A percentile compares a stretch with the other conserved stretches of the same genome.
These are phyloP conservation scores for Protodeltote pygarga DNA, from an alignment of 2,888 invertebrate genomes.

Conservation along the genomic window DNA sequence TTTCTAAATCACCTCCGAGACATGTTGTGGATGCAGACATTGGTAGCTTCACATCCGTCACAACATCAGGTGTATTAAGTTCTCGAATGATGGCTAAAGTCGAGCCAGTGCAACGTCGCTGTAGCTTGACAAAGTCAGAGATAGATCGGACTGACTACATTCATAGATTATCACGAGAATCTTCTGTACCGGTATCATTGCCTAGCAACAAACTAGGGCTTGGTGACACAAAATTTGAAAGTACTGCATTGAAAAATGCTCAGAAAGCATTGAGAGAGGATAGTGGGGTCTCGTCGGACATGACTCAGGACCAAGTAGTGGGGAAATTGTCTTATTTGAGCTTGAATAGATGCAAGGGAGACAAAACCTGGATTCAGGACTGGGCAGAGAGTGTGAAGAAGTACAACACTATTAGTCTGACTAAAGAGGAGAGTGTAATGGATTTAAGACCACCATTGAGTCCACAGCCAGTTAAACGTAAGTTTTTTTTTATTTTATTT, in stretches of 20 bases:
- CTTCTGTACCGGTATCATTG: slow-evolving; percentile 78
- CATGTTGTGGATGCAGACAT: slow-evolving; percentile 79
- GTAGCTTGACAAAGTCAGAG: slow-evolving; percentile 90
- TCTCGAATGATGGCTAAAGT: slow-evolving; percentile 75
- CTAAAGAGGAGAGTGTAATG: slow-evolving; percentile 60
- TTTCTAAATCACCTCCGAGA: slow-evolving; percentile 83
- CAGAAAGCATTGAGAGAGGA: slow-evolving; percentile 74
- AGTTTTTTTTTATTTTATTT: slow-evolving; percentile 52
- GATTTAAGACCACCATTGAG: slow-evolving; percentile 75
- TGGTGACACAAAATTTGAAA: slow-evolving; percentile 74
- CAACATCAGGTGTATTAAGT: slow-evolving; percentile 90
- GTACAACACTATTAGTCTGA: slow-evolving; percentile 76
- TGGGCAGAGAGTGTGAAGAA: slow-evolving; percentile 89
- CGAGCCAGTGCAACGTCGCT: slow-evolving; percentile 76
- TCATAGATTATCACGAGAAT: slow-evolving; percentile 76
- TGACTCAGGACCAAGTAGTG: slow-evolving; percentile 73
- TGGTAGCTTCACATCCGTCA: slow-evolving; percentile 91
- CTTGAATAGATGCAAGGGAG: slow-evolving; percentile 81
- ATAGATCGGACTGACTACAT: slow-evolving; percentile 89
- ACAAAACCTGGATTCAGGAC: slow-evolving; percentile 88
- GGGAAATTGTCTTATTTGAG: slow-evolving; percentile 80
- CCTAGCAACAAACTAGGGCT: slow-evolving; percentile 67
- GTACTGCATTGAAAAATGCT: slow-evolving; percentile 74
- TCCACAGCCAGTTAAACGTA: slow-evolving; percentile 74
- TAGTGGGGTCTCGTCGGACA: slow-evolving; percentile 59